A percentile compares a stretch with the other conserved stretches of the same genome.
Conservation (phyloP, 1,140 invertebrate species). For the Anthonomus grandis region DNA sequence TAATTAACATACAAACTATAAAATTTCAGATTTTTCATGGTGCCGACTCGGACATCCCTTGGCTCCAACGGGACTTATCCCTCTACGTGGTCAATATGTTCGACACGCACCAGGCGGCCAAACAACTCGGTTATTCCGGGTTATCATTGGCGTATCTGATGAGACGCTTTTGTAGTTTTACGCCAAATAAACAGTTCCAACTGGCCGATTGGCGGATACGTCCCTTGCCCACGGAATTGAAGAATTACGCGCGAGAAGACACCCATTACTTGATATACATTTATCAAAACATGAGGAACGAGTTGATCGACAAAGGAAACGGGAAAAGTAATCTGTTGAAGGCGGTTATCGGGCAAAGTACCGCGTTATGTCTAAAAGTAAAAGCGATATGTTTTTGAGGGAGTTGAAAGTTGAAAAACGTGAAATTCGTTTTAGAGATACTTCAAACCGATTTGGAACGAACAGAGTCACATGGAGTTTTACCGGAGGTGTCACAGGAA, state of each 20-base stretch:
- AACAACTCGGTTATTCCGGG: slow-evolving; percentile 67
- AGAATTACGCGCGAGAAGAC: slow-evolving; percentile 89
- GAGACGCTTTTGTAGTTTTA: slow-evolving; percentile 72
- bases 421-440: slow-evolving; percentile 61
- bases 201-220: slow-evolving; percentile 95
- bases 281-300: slow-evolving; percentile 78
- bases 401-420: neutral
- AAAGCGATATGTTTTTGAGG: slow-evolving; percentile 5
- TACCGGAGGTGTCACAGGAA: slow-evolving; percentile 74
- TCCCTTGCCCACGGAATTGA: slow-evolving; percentile 79
- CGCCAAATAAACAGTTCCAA: slow-evolving; percentile 87
- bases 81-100: slow-evolving; percentile 97
- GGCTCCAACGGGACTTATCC: slow-evolving; percentile 94
- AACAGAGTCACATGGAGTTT: slow-evolving; percentile 71
- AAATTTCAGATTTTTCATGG: slow-evolving; percentile 80
- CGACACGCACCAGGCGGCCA: slow-evolving; percentile 89
- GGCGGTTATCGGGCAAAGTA: slow-evolving; percentile 69
- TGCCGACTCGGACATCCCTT: slow-evolving; percentile 82
- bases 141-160: slow-evolving; percentile 79
- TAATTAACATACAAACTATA: neutral
- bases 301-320: slow-evolving; percentile 70
- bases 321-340: slow-evolving; percentile 66
- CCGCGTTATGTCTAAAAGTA: slow-evolving; percentile 66
- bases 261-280: slow-evolving; percentile 95
- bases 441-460: slow-evolving; percentile 70